Evolutionary conservation across 2,888 invertebrate species (phyloP).

Genomic region (Peribatodes rhomboidaria): DNA sequence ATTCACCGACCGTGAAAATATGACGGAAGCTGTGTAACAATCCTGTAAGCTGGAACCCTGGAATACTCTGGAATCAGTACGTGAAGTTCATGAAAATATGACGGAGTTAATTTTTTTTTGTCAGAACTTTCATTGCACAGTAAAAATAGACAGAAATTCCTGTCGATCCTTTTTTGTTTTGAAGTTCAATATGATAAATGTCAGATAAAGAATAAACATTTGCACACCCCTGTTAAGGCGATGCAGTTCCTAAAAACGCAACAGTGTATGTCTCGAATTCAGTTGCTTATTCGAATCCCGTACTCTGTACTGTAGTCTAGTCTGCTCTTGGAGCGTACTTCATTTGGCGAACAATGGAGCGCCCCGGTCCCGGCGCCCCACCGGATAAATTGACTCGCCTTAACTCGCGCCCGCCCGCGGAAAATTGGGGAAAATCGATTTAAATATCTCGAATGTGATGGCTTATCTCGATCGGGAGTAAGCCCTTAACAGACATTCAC

Average conservation of each 20-base stretch:
- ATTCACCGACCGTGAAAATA: conserved; percentile 60
- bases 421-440: conserved; percentile 86
- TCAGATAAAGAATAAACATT: neutral
- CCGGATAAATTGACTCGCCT: conserved; percentile 83
- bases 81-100: conserved; percentile 10
- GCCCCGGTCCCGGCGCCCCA: conserved; percentile 72
- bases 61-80: conserved; percentile 22
- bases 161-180: neutral
- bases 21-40: conserved; percentile 75
- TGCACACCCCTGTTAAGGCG: neutral
- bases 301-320: conserved; percentile 22
- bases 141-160: neutral
- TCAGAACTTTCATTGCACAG: neutral
- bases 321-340: conserved; percentile 62
- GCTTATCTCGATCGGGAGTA: conserved; percentile 77
- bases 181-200: neutral
- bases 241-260: neutral
- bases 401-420: conserved; percentile 80
- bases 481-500: conserved; percentile 42
- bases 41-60: conserved; percentile 65
- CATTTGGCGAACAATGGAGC: conserved; percentile 83
- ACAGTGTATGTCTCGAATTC: neutral
- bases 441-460: conserved; percentile 85
- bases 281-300: conserved; percentile 5
- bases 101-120: neutral